phyloP scores from a whole-genome alignment of 2,797 vertebrate genomes.

The Pipistrellus kuhlii region DNA sequence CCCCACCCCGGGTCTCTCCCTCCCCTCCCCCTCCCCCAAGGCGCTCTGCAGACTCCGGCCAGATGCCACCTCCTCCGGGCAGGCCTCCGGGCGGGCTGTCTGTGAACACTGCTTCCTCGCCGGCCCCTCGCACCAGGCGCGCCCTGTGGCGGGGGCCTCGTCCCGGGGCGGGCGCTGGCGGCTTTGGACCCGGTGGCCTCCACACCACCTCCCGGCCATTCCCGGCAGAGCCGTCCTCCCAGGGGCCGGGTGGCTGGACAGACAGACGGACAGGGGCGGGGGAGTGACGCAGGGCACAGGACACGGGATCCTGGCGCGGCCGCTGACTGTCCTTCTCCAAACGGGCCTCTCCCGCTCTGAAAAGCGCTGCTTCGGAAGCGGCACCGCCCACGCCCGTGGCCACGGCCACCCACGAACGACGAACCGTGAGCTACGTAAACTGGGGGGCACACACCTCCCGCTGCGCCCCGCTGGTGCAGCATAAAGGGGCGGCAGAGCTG shows the following conservation, averaged over 20 bases:
- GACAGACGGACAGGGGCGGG: too few species aligned
- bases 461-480: too few species aligned
- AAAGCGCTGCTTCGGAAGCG: not conserved
- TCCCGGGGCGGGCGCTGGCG: too few species aligned
- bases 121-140: too few species aligned
- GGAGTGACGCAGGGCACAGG: not conserved
- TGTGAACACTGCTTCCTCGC: rapidly evolving
- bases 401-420: not conserved
- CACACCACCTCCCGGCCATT: not conserved
- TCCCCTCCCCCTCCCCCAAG: rapidly evolving
- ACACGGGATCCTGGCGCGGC: rapidly evolving
- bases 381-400: not conserved
- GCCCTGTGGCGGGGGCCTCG: too few species aligned
- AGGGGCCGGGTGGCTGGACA: too few species aligned
- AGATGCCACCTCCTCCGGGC: not conserved
- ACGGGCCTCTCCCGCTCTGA: not conserved
- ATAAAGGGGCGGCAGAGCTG: rapidly evolving
- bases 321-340: not conserved
- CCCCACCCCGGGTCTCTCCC: not conserved
- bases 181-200: rapidly evolving
- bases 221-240: not conserved
- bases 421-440: not conserved
- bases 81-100: not conserved
- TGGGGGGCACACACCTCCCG: too few species aligned
- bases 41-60: not conserved